A percentile compares a stretch with the other conserved stretches of the same genome.
Evolutionary conservation across 2,888 invertebrate species (phyloP).

Genomic region (Malthinus flaveolus): DNA sequence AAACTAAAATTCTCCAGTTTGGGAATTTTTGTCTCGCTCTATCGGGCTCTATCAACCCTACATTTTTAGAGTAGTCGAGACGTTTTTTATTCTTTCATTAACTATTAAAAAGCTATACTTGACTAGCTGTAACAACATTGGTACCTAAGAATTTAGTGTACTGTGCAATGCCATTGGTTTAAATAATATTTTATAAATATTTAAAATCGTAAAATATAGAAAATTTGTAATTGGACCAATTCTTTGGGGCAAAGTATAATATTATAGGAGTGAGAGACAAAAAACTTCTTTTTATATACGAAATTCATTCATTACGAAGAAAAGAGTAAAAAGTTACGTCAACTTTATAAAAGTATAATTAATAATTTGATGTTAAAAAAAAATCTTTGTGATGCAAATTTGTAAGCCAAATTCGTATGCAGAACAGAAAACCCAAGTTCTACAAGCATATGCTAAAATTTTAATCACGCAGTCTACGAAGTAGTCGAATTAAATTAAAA

Average conservation of each 20-base stretch:
- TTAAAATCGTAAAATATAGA: too few species aligned
- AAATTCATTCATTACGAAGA: neutral
- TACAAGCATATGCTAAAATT: slow-evolving; percentile 26
- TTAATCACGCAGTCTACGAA: slow-evolving; percentile 28
- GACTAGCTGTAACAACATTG: too few species aligned
- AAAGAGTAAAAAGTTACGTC: too few species aligned
- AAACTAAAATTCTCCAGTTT: too few species aligned
- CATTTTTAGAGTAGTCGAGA: too few species aligned
- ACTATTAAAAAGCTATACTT: too few species aligned
- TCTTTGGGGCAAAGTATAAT: slow-evolving; percentile 5
- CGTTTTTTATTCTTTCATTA: too few species aligned
- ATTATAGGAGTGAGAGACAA: neutral
- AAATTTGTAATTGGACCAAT: neutral
- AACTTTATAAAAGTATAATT: slow-evolving; percentile 7
- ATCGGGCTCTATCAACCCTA: too few species aligned
- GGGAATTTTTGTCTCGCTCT: too few species aligned
- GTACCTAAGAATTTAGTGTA: too few species aligned
- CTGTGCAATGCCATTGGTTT: too few species aligned
- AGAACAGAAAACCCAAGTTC: slow-evolving; percentile 13
- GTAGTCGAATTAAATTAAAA: slow-evolving; percentile 32
- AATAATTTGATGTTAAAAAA: slow-evolving; percentile 22
- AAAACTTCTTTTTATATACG: neutral
- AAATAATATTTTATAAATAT: too few species aligned
- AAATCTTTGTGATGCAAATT: slow-evolving; percentile 29
- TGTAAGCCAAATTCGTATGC: slow-evolving; percentile 24